phyloP scores from a whole-genome alignment of 2,888 invertebrate genomes.

The Drosophila siamana region DNA sequence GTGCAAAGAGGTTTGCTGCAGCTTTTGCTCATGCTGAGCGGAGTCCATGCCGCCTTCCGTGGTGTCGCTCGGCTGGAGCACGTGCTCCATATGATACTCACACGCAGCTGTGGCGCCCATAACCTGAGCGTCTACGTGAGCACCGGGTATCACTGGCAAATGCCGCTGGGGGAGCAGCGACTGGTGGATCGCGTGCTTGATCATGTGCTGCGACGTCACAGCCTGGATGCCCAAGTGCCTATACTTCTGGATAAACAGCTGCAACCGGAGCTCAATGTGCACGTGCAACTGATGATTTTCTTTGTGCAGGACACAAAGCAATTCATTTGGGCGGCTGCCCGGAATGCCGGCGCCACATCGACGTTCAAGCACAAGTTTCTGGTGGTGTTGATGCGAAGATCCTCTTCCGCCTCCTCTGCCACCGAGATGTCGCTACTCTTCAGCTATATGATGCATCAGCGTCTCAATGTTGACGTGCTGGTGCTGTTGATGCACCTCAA shows the following conservation, averaged over 20 bases:
- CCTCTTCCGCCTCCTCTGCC: no score
- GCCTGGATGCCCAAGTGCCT: conserved; percentile 25
- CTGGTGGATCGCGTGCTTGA: conserved; percentile 29
- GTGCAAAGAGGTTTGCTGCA: not conserved
- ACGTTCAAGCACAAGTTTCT: conserved; percentile 33
- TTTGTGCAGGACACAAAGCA: conserved; percentile 48
- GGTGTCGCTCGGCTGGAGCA: conserved; percentile 1
- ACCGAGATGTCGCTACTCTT: conserved; percentile 54
- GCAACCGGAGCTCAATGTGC: not conserved
- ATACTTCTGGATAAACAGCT: conserved; percentile 32
- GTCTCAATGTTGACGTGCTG: conserved; percentile 53
- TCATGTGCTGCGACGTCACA: not conserved
- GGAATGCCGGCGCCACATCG: not conserved
- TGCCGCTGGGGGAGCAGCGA: not conserved
- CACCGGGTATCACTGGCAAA: conserved; percentile 14
- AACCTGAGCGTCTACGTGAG: conserved; percentile 44
- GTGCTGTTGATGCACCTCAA: conserved; percentile 29
- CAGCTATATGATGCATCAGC: conserved; percentile 42
- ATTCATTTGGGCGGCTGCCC: not conserved
- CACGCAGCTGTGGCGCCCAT: conserved; percentile 18
- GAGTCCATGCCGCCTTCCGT: not conserved
- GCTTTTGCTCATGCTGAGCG: not conserved
- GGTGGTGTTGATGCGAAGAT: conserved; percentile 34
- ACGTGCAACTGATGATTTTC: conserved; percentile 29
- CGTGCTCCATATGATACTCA: conserved; percentile 21